Conservation (phyloP, 1,140 invertebrate genomes). For the Grapholita molesta region DNA sequence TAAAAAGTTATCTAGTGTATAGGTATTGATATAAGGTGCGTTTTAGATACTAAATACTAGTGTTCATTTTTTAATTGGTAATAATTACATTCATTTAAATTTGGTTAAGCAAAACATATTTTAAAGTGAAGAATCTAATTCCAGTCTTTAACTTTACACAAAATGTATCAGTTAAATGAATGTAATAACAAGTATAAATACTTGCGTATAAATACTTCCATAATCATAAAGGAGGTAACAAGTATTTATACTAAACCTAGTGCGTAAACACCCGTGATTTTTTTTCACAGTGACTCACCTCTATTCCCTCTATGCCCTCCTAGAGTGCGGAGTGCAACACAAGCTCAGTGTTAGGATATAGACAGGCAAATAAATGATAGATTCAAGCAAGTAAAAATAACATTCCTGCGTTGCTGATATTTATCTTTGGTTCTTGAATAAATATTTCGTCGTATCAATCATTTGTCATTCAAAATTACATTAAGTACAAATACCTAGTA, state of each 20-base stretch:
- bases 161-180: not conserved
- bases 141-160: not conserved
- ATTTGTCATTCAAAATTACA: no score
- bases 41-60: not conserved
- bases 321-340: conserved; percentile 63
- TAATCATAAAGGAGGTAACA: not conserved
- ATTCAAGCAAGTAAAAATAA: conserved; percentile 7
- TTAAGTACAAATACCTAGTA: not conserved
- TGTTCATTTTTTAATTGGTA: not conserved
- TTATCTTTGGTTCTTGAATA: no score
- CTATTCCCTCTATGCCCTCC: conserved; percentile 73
- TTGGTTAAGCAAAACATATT: not conserved
- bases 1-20: no score
- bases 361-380: conserved; percentile 59
- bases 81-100: not conserved
- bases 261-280: not conserved
- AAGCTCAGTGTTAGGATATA: conserved; percentile 68
- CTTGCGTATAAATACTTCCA: not conserved
- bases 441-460: no score
- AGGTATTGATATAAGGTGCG: no score
- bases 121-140: not conserved
- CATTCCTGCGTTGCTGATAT: no score
- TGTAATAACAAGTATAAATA: not conserved
- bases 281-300: conserved; percentile 50
- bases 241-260: not conserved